A percentile compares a stretch with the other conserved stretches of the same genome.
These are phyloP conservation scores for Trichonephila inaurata DNA, from an alignment of 1,140 invertebrate species.

Conservation along the genomic window DNA sequence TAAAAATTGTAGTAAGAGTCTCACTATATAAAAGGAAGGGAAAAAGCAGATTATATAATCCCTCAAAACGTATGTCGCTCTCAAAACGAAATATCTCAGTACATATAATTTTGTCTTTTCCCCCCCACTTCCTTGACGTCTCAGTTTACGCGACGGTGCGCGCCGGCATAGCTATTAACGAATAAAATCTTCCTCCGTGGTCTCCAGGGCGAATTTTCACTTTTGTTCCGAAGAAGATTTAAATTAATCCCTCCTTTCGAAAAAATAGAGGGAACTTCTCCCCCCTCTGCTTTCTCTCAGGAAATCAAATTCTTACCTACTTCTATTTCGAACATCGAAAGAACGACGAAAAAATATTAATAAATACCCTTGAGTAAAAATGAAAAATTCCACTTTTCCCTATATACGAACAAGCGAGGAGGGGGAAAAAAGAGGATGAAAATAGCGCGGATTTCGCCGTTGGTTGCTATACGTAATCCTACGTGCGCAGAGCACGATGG, in stretches of 20 bases:
- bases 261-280: not conserved
- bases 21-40: not conserved
- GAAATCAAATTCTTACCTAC: constrained; percentile 20
- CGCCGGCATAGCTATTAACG: not conserved
- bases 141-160: not conserved
- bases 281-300: not conserved
- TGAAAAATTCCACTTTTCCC: constrained; percentile 9
- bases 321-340: not conserved
- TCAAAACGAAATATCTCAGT: not conserved
- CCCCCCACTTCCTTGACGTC: not conserved
- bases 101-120: not conserved
- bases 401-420: not conserved
- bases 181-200: not conserved
- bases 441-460: constrained; percentile 5
- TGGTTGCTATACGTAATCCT: not conserved
- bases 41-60: no score
- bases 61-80: not conserved
- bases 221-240: not conserved
- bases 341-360: constrained; percentile 8
- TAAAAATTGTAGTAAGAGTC: not conserved
- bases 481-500: not conserved
- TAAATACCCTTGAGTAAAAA: constrained; percentile 20
- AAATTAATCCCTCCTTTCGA: not conserved
- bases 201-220: constrained; percentile 6
- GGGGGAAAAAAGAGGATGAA: not conserved